Evolutionary conservation across 1,140 invertebrate species (phyloP).

Genomic region (Drosophila sulfurigaster): DNA sequence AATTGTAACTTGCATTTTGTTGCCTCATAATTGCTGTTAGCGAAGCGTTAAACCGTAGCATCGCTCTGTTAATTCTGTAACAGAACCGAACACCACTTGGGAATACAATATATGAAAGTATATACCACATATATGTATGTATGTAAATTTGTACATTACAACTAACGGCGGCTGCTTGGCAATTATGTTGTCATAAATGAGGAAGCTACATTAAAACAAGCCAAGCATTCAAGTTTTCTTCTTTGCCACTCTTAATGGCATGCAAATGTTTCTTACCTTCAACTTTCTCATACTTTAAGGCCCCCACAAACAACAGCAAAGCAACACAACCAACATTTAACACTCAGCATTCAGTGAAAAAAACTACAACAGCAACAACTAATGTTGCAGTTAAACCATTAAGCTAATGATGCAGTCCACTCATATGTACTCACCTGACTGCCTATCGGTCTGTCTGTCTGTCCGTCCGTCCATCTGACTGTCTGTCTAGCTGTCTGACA

Average conservation of each 20-base stretch:
- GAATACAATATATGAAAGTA: neutral
- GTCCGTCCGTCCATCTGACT: neutral
- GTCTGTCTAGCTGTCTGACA: conserved; percentile 21
- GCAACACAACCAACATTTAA: neutral
- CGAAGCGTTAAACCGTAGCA: conserved; percentile 67
- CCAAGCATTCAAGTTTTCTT: conserved; percentile 54
- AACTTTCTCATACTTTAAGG: conserved; percentile 65
- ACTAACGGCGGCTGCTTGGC: conserved; percentile 51
- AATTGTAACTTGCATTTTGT: conserved; percentile 48
- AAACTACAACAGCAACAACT: conserved; percentile 5
- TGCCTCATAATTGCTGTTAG: conserved; percentile 62
- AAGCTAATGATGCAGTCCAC: conserved; percentile 50
- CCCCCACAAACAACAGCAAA: conserved; percentile 1
- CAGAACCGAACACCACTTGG: conserved; percentile 33
- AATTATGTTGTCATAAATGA: conserved; percentile 69
- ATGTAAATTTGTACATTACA: conserved; percentile 43
- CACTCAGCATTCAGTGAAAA: conserved; percentile 7
- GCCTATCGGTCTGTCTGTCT: conserved; percentile 2
- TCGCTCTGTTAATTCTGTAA: conserved; percentile 55
- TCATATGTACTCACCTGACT: conserved; percentile 3
- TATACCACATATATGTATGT: conserved; percentile 6
- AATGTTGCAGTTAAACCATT: conserved; percentile 46
- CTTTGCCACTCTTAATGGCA: conserved; percentile 47
- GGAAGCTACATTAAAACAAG: conserved; percentile 60
- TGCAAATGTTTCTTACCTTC: conserved; percentile 56